Percentiles rank a stretch among this genome's conserved stretches.
Conservation (phyloP, 37 sponge, comb jelly and placozoan genomes). For the Bolinopsis microptera region DNA sequence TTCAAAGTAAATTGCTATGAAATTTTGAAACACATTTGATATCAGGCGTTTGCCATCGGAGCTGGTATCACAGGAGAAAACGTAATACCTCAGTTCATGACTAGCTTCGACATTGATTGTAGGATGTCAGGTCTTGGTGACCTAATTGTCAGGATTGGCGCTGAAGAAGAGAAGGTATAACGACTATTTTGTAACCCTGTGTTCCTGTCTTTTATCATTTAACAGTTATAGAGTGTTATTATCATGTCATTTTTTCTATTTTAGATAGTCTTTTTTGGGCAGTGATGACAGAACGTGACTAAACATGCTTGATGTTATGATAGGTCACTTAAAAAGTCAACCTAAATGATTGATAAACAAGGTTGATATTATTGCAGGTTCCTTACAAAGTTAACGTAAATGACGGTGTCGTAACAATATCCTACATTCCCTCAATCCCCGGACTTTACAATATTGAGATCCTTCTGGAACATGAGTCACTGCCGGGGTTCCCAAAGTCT, state of each 20-base stretch:
- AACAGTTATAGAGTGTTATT: too few species aligned
- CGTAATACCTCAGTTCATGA: slow-evolving; percentile 1
- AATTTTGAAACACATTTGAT: too few species aligned
- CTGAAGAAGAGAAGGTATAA: neutral
- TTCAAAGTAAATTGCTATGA: too few species aligned
- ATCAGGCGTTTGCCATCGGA: slow-evolving; percentile 9
- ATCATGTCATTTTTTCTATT: too few species aligned
- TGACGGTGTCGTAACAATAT: neutral
- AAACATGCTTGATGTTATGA: too few species aligned
- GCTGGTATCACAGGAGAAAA: slow-evolving; percentile 26
- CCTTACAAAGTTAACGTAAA: slow-evolving; percentile 27
- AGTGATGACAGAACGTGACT: too few species aligned
- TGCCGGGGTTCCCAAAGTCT: neutral
- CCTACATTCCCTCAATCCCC: neutral
- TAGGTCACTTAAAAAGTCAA: too few species aligned
- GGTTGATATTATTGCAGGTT: too few species aligned
- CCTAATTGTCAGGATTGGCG: neutral
- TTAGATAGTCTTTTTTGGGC: too few species aligned
- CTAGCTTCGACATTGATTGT: neutral
- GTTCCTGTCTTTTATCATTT: neutral
- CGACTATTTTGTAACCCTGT: neutral
- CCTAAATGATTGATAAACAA: too few species aligned
- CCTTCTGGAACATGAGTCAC: neutral
- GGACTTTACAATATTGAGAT: slow-evolving; percentile 27
- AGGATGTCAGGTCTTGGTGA: neutral